These are phyloP conservation scores for Ceramica pisi DNA, from an alignment of 2,888 invertebrate genomes.

Conservation along the genomic window DNA sequence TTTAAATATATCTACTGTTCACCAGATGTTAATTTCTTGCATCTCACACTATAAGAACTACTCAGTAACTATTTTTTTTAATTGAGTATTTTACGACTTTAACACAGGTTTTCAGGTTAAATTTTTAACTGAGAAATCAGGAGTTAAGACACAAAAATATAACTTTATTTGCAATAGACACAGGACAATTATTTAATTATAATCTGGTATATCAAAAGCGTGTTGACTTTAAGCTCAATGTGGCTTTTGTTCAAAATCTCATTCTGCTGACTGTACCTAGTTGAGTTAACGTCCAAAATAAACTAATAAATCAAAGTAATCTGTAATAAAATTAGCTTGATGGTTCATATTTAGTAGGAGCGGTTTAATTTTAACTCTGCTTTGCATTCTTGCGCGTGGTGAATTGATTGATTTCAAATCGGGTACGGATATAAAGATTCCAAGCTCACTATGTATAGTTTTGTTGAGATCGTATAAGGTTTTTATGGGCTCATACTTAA, in stretches of 20 bases:
- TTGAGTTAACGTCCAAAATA: slow-evolving; percentile 44
- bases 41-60: too few species aligned
- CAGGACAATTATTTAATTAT: too few species aligned
- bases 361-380: slow-evolving; percentile 55
- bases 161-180: not conserved
- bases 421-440: slow-evolving; percentile 6
- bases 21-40: too few species aligned
- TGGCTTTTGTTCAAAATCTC: not conserved
- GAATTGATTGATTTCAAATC: slow-evolving; percentile 52
- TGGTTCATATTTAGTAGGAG: slow-evolving; percentile 40
- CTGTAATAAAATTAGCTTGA: slow-evolving; percentile 53
- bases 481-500: not conserved
- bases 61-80: too few species aligned
- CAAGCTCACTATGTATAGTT: not conserved
- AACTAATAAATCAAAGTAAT: slow-evolving; percentile 55
- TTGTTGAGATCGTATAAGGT: not conserved
- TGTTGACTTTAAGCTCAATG: not conserved
- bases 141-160: slow-evolving; percentile 1
- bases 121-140: too few species aligned
- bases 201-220: not conserved
- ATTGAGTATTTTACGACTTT: too few species aligned
- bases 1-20: too few species aligned
- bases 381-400: slow-evolving; percentile 50
- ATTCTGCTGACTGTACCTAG: slow-evolving; percentile 28
- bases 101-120: too few species aligned